Evolutionary conservation across 2,888 invertebrate species (phyloP).

Genomic region (Tigriopus californicus): DNA sequence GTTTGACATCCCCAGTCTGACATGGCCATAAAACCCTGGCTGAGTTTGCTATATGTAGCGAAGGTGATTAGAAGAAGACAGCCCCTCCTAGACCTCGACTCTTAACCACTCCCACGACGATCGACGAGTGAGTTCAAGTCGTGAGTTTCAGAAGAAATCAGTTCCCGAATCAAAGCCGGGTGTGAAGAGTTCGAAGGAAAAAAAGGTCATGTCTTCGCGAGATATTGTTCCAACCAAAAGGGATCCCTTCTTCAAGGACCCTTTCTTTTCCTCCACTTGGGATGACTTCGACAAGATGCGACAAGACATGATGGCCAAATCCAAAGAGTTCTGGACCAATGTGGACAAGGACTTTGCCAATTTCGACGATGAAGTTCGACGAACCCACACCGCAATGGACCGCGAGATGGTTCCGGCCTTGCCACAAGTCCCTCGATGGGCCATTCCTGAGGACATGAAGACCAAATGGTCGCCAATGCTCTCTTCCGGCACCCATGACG

Average conservation of each 20-base stretch:
- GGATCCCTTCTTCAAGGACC: constrained; percentile 11
- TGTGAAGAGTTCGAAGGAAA: too few relatives aligned
- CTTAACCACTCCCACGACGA: too few relatives aligned
- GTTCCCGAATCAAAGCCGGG: too few relatives aligned
- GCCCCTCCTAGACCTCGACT: too few relatives aligned
- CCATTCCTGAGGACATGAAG: not conserved
- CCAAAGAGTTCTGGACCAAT: constrained; percentile 3
- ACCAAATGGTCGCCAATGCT: not conserved
- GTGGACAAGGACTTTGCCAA: constrained; percentile 8
- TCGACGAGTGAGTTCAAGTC: too few relatives aligned
- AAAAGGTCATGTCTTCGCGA: too few relatives aligned
- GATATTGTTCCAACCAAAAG: constrained; percentile 9
- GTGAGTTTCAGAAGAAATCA: too few relatives aligned
- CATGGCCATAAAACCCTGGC: too few relatives aligned
- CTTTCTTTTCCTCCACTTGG: constrained; percentile 11
- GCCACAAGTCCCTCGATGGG: constrained; percentile 7
- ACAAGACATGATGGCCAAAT: not conserved
- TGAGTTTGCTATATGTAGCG: too few relatives aligned
- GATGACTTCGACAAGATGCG: constrained; percentile 9
- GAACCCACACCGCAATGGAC: not conserved
- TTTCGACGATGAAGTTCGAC: not conserved
- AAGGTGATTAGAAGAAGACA: too few relatives aligned
- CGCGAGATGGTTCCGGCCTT: not conserved
- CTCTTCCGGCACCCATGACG: not conserved
- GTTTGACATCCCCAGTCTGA: too few relatives aligned